phyloP scores from a whole-genome alignment of 2,113 vertebrate genomes.

The Trachemys scripta region DNA sequence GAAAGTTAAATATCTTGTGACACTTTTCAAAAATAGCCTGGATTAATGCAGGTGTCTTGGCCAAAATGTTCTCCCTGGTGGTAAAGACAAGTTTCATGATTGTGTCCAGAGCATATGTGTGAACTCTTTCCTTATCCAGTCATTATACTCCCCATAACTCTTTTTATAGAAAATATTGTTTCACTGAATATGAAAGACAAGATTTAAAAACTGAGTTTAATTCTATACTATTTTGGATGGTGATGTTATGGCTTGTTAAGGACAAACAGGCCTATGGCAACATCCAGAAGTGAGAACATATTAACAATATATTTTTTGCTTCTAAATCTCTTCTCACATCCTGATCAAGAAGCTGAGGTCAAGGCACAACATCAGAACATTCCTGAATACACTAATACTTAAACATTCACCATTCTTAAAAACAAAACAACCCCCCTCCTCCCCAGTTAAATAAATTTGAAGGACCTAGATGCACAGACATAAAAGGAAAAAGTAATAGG shows the following conservation, averaged over 20 bases:
- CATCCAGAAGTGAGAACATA: neutral
- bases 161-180: neutral
- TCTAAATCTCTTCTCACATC: neutral
- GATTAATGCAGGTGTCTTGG: neutral
- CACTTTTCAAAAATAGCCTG: neutral
- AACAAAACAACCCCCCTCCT: neutral
- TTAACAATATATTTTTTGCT: neutral
- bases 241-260: neutral
- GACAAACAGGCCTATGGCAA: neutral
- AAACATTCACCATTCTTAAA: neutral
- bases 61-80: neutral
- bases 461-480: neutral
- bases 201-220: neutral
- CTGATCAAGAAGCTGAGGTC: neutral
- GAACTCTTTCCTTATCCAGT: neutral
- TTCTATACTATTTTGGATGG: neutral
- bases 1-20: neutral
- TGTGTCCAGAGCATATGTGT: neutral
- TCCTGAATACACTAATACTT: neutral
- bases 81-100: neutral
- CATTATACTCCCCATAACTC: neutral
- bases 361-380: neutral
- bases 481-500: neutral
- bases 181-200: neutral
- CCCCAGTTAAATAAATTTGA: neutral